Conservation (phyloP, 2,113 vertebrate genomes). For the Hepsetus odoe region DNA sequence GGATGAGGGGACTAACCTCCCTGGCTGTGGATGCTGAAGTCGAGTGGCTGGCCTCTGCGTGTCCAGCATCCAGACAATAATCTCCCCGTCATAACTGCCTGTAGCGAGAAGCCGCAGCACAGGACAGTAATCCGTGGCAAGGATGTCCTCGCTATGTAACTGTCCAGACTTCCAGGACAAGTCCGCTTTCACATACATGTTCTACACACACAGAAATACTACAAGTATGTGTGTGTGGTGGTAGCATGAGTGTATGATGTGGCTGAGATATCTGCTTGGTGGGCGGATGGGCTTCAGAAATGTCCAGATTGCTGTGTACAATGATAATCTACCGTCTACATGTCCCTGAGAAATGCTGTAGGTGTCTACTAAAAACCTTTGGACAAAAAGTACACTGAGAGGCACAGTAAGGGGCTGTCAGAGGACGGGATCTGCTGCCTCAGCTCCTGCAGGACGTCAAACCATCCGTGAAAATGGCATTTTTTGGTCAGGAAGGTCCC, state of each 20-base stretch:
- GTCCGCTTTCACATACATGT: conserved; percentile 53
- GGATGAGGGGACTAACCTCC: conserved; percentile 11
- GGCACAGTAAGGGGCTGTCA: conserved; percentile 2
- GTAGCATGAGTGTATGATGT: no score
- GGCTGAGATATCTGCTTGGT: no score
- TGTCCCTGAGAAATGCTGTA: neutral
- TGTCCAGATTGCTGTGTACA: no score
- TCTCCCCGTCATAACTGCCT: conserved; percentile 64
- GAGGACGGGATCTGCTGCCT: neutral
- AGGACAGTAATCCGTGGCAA: conserved; percentile 55
- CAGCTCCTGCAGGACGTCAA: neutral
- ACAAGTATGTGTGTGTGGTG: no score
- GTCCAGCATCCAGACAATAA: conserved; percentile 63
- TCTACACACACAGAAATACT: conserved; percentile 45
- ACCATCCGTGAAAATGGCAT: conserved; percentile 13
- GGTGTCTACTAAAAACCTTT: no score
- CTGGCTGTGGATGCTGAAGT: conserved; percentile 46
- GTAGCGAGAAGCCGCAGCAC: conserved; percentile 61
- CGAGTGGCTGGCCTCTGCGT: conserved; percentile 52
- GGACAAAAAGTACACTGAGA: neutral
- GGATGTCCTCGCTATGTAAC: conserved; percentile 57
- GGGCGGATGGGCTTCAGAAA: no score
- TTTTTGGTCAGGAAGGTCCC: conserved; percentile 2
- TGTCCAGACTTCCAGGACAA: conserved; percentile 60
- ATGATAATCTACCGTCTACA: no score